Evolutionary conservation across 2,888 invertebrate genomes (phyloP), one percentile per base, ranked within the genome.

Genomic region (Tetrapedia diversipes): DNA sequence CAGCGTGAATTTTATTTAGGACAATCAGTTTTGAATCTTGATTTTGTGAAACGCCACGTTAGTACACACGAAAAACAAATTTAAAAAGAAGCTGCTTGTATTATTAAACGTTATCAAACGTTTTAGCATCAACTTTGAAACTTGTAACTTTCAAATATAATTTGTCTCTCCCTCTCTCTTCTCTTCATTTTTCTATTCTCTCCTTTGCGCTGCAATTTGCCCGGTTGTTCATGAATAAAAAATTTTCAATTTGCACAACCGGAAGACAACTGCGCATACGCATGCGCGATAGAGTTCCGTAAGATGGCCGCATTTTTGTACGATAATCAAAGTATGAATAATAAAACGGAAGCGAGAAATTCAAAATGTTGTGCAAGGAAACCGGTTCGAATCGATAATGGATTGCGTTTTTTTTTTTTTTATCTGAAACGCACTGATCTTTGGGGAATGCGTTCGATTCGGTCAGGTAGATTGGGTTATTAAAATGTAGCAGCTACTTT

Each of bases 261-360:
- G 8, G 71, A 39, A 71, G 54, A 43, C 27, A 32, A 49, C 41
- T 29, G 56, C 22, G 24, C 29, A 2, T 8, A 16, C 11, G 32
- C 10, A 41, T 16, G 22, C 6, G 19, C 19, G 14, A 0, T 43
- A 19, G 32, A 60, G 39, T 22, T 47, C 45, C 29, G 32, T 57
- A 16, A 43, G 56, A 47, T 32, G 19, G 54, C n/a, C 56, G 70
- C 41, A 69, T 73, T 72, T 79, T 60, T 67, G 59, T 61, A 47
- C 60, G 54, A 64, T 77, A 61, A 72, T 79, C 72, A 73, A 73
- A 53, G 56, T 65, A 69, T 73, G 73, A 79, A 79, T 68, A 77
- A 56, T 27, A 14, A 53, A 51, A 45, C 16, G 47, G 41, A 41
- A 64, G 22, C n/a, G 51, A 41, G 39, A 63, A 51, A 41, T 64